phyloP scores from a whole-genome alignment of 2,888 invertebrate genomes.

The Euphydryas editha region DNA sequence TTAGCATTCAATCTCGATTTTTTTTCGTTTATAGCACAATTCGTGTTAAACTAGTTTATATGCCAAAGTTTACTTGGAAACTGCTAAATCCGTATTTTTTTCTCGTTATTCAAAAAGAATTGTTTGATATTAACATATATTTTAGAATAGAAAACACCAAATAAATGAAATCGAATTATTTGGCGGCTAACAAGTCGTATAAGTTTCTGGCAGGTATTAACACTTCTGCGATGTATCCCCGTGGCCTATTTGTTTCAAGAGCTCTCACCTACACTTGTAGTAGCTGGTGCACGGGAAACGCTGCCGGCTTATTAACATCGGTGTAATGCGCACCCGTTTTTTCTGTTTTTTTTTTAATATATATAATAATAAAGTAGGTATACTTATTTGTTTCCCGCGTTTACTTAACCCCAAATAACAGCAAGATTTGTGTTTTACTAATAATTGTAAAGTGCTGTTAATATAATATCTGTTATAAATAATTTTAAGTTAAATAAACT shows the following conservation, averaged over 20 bases:
- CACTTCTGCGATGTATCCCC: slow-evolving; percentile 34
- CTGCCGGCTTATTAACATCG: slow-evolving; percentile 40
- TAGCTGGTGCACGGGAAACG: slow-evolving; percentile 35
- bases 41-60: no score
- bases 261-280: slow-evolving; percentile 33
- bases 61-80: no score
- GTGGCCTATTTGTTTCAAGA: slow-evolving; percentile 42
- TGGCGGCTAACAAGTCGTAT: slow-evolving; percentile 12
- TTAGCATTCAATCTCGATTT: no score
- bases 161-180: no score
- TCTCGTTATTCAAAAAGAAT: no score
- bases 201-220: slow-evolving; percentile 28
- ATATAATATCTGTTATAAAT: background rate
- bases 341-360: slow-evolving; percentile 11
- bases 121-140: no score
- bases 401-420: background rate
- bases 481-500: background rate
- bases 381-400: slow-evolving; percentile 12
- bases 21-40: slow-evolving; percentile 6
- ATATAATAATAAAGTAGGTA: slow-evolving; percentile 27
- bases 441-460: background rate
- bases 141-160: no score
- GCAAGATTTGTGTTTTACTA: background rate
- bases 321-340: slow-evolving; percentile 38
- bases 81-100: no score